A percentile compares a stretch with the other conserved stretches of the same genome.
phyloP scores from a whole-genome alignment of 2,888 invertebrate species.

The Kryphioiulus occultus region DNA sequence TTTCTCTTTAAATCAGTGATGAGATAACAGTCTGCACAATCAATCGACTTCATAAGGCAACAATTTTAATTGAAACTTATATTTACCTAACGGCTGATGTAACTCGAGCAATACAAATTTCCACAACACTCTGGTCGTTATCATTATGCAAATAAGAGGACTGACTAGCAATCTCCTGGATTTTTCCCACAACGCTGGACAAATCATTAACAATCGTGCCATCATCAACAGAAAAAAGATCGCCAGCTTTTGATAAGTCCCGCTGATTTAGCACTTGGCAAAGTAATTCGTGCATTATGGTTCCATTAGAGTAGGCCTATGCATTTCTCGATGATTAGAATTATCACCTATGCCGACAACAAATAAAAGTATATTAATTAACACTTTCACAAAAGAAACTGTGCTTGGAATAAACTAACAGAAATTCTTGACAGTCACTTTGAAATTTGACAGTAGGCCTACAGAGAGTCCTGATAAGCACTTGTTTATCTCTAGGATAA shows the following conservation, averaged over 20 bases:
- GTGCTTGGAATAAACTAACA: background rate
- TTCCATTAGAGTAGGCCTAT: background rate
- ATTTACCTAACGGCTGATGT: slow-evolving; percentile 82
- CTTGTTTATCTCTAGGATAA: background rate
- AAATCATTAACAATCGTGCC: slow-evolving; percentile 84
- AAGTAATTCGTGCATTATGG: slow-evolving; percentile 84
- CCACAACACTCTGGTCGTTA: slow-evolving; percentile 93
- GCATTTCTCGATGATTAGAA: background rate
- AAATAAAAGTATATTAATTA: background rate
- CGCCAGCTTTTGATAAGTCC: slow-evolving; percentile 88
- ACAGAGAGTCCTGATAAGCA: background rate
- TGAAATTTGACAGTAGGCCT: background rate
- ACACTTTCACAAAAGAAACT: background rate
- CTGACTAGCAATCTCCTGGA: slow-evolving; percentile 78
- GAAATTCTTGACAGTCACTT: background rate
- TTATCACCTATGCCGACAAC: background rate
- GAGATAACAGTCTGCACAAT: background rate
- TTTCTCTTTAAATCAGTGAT: slow-evolving; percentile 69
- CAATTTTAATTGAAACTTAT: background rate
- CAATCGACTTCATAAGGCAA: background rate
- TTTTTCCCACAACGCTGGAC: slow-evolving; percentile 78
- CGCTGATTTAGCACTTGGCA: slow-evolving; percentile 87
- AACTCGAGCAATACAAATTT: slow-evolving; percentile 90
- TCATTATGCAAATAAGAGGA: slow-evolving; percentile 84
- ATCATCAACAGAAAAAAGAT: slow-evolving; percentile 87